Percentiles rank a stretch among this genome's conserved stretches.
Conservation (phyloP, 2,797 vertebrate genomes). For the Sciaenops ocellatus region DNA sequence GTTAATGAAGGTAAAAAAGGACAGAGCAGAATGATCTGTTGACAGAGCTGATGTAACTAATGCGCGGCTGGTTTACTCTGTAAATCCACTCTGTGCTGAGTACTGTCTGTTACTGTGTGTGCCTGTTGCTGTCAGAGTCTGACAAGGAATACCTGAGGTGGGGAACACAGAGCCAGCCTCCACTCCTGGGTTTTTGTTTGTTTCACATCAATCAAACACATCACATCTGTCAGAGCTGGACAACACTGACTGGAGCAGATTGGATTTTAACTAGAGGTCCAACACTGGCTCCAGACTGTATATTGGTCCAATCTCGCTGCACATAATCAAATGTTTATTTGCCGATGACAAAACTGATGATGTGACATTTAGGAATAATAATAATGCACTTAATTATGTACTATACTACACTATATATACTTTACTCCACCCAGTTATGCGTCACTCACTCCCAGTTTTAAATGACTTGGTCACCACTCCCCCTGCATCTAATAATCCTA, state of each 20-base stretch:
- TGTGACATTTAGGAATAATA: neutral
- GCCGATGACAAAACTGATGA: neutral
- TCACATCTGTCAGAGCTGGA: neutral
- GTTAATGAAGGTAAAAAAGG: neutral
- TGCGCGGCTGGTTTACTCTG: neutral
- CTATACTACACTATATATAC: neutral
- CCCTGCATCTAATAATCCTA: neutral
- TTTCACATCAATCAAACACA: conserved; percentile 18
- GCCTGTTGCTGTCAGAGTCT: neutral
- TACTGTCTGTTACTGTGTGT: neutral
- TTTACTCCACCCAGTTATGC: neutral
- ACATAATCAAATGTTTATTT: neutral
- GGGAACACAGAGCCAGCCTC: neutral
- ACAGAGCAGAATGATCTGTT: neutral
- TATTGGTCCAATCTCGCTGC: neutral
- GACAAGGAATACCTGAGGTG: neutral
- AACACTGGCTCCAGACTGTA: neutral
- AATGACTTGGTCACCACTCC: neutral
- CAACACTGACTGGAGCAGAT: neutral
- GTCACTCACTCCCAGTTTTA: neutral
- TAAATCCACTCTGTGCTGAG: neutral
- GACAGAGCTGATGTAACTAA: neutral
- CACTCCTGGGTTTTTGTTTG: neutral
- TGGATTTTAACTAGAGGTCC: conserved; percentile 2
- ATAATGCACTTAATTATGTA: neutral